Base-by-base conservation (phyloP, 2,113 vertebrate genomes). In the Notechis scutatus region DNA sequence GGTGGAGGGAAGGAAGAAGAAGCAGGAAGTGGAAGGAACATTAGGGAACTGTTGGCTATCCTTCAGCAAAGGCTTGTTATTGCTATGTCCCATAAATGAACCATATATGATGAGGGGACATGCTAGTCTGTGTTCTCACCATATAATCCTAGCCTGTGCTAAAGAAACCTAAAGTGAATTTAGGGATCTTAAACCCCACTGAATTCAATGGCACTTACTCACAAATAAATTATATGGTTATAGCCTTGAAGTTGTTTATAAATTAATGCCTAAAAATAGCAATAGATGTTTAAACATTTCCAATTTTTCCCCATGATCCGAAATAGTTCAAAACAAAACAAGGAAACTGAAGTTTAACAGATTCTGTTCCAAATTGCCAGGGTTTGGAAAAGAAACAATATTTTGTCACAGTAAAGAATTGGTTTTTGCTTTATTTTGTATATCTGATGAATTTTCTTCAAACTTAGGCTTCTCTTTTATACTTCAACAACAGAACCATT, bases 1-100 rank as follows among this genome's bases (percentile, higher is more conserved):
- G 92, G 94, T 96, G 87, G 93, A 96, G 95, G 95, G 94, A 88
- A 74, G 91, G 42, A 55, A 29, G 57, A 92, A 92, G 47, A 88
- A 69, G 26, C 52, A 95, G 95, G 92, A 96, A 96, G 91, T 94
- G 56, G 91, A 92, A 94, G 50, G 93, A 89, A 15, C 4, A 74
- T 93, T 24, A 0, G 39, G 88, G 94, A 47, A 93, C 90, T 93
- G 90, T 69, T 56, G 64, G 69, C 85, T 69, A 1, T 69, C 85
- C 95, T 86, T 81, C 7, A 90, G 59, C 94, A 34, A 55, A 10
- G 39, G 74, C 18, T 69, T 87, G 69, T 45, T 11, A 14, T 0
- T 0, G 18, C 20, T 47, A 87, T 91, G 59, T 2, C 91, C 20
- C 92, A 23, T 12, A 45, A 42, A 87, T 87, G 90, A 50, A 81